Evolutionary conservation across 2,113 vertebrate species (phyloP), one percentile per base, ranked within the genome.

Genomic region (Hypocryptadius cinnamomeus): DNA sequence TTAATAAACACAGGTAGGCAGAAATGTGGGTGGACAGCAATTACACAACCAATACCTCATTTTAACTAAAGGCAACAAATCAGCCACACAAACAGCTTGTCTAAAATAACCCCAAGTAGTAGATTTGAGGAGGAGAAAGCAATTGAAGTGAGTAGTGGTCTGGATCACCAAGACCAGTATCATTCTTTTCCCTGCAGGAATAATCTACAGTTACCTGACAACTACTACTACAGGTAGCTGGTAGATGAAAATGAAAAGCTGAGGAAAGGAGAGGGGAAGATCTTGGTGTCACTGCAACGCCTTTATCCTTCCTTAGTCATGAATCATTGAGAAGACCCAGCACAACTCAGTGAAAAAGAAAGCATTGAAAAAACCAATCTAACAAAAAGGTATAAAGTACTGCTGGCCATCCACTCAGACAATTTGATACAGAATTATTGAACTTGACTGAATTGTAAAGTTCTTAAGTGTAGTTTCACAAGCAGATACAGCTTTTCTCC

Each of bases 1-100:
- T 83, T 83, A 94, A 83, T 44, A 83, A 76, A 71, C 33, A 69
- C 45, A 73, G 56, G 80, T 65, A 79, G 59, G 50, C 72, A 96
- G 73, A 94, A 94, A 73, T 16, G 40, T 14, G 15, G 72, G 35
- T 56, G 27, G 77, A 44, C 50, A 61, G 45, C 63, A 89, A 8
- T 51, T 89, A 73, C 28, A 80, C 44, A 40, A 92, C 30, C 15
- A 72, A 63, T 7, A 56, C 13, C 22, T 69, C 19, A 28, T 86
- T 71, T 82, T 57, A 84, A 50, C 56, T 81, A 33, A 79, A 35
- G 25, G 35, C 60, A 84, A 74, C 22, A 54, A 57, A 77, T 69
- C 11, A 73, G 84, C 25, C 63, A 69, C 31, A 70, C 16, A 25
- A 90, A 59, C 35, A 53, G 15, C 14, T 54, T 0, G 3, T 11